A percentile compares a stretch with the other conserved stretches of the same genome.
These are phyloP conservation scores for Protobothrops mucrosquamatus DNA, from an alignment of 2,113 vertebrate genomes.

Conservation along the genomic window DNA sequence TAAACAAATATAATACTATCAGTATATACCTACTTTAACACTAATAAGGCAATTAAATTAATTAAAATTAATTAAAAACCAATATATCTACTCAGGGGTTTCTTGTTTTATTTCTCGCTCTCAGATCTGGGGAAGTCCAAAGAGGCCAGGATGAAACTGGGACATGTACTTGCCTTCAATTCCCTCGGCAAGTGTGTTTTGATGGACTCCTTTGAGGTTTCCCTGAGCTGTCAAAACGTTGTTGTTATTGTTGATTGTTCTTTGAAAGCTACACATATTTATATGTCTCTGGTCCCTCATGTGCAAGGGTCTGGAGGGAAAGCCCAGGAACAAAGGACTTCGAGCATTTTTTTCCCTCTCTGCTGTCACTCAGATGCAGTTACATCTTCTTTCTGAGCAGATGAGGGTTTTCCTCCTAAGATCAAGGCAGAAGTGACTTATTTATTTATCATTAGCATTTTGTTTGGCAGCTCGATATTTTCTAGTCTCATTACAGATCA, in stretches of 20 bases:
- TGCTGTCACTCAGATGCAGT: background rate
- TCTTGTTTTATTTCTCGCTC: background rate
- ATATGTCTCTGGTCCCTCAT: background rate
- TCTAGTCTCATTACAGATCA: background rate
- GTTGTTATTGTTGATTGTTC: background rate
- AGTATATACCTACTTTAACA: too few species aligned
- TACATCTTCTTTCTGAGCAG: background rate
- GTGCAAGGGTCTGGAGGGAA: background rate
- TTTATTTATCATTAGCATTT: background rate
- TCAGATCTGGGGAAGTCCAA: background rate
- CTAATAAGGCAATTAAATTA: too few species aligned
- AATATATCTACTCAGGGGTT: too few species aligned
- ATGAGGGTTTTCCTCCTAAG: background rate
- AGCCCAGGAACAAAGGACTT: background rate
- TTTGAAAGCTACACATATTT: background rate
- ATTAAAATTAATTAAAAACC: too few species aligned
- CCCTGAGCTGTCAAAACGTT: background rate
- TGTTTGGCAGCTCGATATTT: background rate
- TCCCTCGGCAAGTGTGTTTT: background rate
- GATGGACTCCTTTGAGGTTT: background rate
- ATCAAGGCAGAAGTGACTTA: background rate
- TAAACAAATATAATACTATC: too few species aligned
- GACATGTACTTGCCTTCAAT: background rate
- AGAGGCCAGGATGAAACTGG: background rate
- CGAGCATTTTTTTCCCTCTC: background rate